Percentiles rank a stretch among this genome's conserved stretches.
phyloP scores from a whole-genome alignment of 2,113 vertebrate species.

The Helogale parvula region DNA sequence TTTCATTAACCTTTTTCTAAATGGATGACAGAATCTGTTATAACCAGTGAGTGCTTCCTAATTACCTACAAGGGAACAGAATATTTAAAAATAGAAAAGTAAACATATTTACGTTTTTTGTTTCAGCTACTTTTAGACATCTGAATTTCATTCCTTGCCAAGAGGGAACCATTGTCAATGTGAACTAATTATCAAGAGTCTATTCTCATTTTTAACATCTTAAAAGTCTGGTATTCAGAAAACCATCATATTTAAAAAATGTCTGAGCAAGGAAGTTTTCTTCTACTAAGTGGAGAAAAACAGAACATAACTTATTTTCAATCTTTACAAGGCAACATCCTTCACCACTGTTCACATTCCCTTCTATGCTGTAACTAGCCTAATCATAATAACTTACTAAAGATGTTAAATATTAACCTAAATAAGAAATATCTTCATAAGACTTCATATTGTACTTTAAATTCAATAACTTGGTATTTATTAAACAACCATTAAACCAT shows the following conservation, averaged over 20 bases:
- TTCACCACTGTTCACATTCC: not conserved
- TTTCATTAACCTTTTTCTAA: not conserved
- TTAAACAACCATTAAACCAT: constrained; percentile 64
- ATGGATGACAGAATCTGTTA: not conserved
- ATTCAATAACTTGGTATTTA: constrained; percentile 62
- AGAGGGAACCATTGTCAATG: not conserved
- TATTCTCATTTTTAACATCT: constrained; percentile 36
- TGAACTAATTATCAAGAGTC: not conserved
- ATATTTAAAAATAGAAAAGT: constrained; percentile 7
- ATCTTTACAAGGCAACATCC: not conserved
- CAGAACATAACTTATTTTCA: constrained; percentile 11
- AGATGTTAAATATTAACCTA: constrained; percentile 47
- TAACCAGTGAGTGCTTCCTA: not conserved
- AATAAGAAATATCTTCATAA: constrained; percentile 43
- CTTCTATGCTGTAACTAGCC: not conserved
- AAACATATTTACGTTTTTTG: constrained; percentile 22
- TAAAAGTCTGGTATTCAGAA: constrained; percentile 23
- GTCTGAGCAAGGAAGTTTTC: constrained; percentile 24
- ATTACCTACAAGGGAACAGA: not conserved
- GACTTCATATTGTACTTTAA: constrained; percentile 47
- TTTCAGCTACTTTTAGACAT: not conserved
- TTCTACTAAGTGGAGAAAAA: not conserved
- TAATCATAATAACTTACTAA: not conserved
- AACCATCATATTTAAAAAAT: not conserved
- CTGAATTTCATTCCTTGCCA: not conserved